Evolutionary conservation across 2,113 vertebrate genomes (phyloP).

Genomic region (Thryonomys swinderianus): DNA sequence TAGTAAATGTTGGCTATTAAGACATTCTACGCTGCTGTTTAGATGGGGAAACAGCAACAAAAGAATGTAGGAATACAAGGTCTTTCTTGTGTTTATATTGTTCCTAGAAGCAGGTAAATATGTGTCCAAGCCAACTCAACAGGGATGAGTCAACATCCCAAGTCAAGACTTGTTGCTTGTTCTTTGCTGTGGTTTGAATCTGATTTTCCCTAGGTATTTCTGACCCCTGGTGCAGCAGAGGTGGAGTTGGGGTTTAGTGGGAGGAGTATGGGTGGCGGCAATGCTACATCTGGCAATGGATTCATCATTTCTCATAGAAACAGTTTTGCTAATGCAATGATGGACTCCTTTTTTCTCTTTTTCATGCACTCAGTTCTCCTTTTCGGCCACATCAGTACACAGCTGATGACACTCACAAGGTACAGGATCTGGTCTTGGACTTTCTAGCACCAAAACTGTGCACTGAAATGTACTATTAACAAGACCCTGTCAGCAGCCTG

Average conservation of each 20-base stretch:
- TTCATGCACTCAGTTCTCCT: neutral
- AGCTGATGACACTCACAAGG: fast-evolving
- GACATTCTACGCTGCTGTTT: neutral
- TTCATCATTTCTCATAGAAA: neutral
- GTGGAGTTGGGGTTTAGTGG: neutral
- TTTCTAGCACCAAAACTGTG: neutral
- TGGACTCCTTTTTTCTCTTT: neutral
- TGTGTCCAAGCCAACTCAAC: neutral
- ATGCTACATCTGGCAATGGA: fast-evolving
- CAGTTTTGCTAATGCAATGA: no score
- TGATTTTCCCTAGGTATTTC: neutral
- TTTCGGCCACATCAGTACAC: neutral
- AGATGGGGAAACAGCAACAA: neutral
- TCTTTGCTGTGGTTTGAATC: neutral
- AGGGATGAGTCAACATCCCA: neutral
- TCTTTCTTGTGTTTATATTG: neutral
- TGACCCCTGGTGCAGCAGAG: neutral
- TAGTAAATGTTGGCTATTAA: neutral
- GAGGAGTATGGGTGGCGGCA: neutral
- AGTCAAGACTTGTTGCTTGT: no score
- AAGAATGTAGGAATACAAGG: neutral
- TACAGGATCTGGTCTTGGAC: neutral
- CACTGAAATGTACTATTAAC: neutral
- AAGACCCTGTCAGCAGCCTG: neutral
- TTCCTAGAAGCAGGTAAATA: neutral